These are phyloP conservation scores for Cryptus armator DNA, from an alignment of 2,888 invertebrate genomes.

Conservation along the genomic window DNA sequence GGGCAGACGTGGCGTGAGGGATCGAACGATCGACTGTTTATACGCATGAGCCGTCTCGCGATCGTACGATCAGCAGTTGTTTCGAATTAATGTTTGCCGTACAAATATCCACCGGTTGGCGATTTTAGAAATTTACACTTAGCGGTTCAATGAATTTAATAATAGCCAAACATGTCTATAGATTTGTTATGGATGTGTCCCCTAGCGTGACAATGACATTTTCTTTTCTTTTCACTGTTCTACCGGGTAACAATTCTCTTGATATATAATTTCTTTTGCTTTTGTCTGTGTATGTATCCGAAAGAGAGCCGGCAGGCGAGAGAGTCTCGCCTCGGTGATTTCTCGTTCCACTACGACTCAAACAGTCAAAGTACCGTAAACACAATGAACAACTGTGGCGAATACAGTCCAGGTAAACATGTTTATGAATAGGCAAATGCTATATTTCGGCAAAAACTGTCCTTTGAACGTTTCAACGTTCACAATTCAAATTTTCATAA, in stretches of 20 bases:
- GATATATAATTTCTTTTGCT: not conserved
- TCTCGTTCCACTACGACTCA: slow-evolving; percentile 12
- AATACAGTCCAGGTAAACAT: not conserved
- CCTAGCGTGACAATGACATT: not conserved
- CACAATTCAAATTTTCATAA: not conserved
- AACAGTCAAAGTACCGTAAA: slow-evolving; percentile 51
- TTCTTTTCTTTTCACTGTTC: not conserved
- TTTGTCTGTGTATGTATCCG: not conserved
- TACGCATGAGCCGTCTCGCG: not conserved
- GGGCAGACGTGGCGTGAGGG: slow-evolving; percentile 59
- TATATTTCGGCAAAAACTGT: not conserved
- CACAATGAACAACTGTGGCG: slow-evolving; percentile 29
- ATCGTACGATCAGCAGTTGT: slow-evolving; percentile 11
- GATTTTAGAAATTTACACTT: not conserved
- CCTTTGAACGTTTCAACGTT: not conserved
- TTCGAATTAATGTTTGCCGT: not conserved
- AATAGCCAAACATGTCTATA: not conserved
- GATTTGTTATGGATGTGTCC: not conserved
- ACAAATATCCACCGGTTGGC: not conserved
- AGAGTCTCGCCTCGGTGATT: slow-evolving; percentile 31
- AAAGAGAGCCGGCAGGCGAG: not conserved
- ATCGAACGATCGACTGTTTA: slow-evolving; percentile 41
- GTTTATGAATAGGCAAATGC: not conserved
- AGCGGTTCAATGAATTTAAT: not conserved
- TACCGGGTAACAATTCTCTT: not conserved